Conservation (phyloP, 1,140 invertebrate species). For the Drosophila ficusphila region DNA sequence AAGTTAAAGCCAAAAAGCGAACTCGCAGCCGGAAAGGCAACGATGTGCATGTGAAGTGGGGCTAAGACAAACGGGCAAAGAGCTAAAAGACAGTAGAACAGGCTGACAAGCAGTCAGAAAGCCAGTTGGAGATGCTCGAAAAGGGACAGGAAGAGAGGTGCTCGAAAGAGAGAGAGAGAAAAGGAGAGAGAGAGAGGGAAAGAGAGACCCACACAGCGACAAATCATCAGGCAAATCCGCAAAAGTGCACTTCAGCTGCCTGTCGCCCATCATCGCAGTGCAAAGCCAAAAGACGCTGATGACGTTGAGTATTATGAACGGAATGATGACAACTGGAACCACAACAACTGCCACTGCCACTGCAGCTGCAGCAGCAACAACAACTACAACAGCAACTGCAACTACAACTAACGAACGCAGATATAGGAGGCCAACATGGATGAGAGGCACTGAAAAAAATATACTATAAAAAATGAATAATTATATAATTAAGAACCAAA, state of each 20-base stretch:
- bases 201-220: slow-evolving; percentile 30
- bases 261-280: slow-evolving; percentile 32
- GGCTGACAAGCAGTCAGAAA: slow-evolving; percentile 56
- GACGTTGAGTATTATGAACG: slow-evolving; percentile 75
- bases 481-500: too few species aligned
- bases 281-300: slow-evolving; percentile 66
- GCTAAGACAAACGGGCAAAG: slow-evolving; percentile 69
- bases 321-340: slow-evolving; percentile 69
- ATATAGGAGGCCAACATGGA: slow-evolving; percentile 30
- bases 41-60: slow-evolving; percentile 54
- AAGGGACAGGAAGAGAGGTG: slow-evolving; percentile 6
- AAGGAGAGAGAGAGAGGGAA: neutral
- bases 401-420: slow-evolving; percentile 41
- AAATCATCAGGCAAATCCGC: slow-evolving; percentile 70
- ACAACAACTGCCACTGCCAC: slow-evolving; percentile 40
- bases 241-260: slow-evolving; percentile 74
- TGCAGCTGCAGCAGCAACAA: slow-evolving; percentile 35
- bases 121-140: slow-evolving; percentile 32
- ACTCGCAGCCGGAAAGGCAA: slow-evolving; percentile 35
- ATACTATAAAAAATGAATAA: too few species aligned
- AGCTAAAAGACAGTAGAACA: slow-evolving; percentile 10
- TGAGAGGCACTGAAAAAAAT: neutral
- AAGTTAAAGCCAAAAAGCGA: slow-evolving; percentile 41
- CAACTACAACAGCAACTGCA: slow-evolving; percentile 35
- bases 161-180: neutral